phyloP scores from a whole-genome alignment of 2,888 invertebrate species.

The Brassicogethes aeneus region DNA sequence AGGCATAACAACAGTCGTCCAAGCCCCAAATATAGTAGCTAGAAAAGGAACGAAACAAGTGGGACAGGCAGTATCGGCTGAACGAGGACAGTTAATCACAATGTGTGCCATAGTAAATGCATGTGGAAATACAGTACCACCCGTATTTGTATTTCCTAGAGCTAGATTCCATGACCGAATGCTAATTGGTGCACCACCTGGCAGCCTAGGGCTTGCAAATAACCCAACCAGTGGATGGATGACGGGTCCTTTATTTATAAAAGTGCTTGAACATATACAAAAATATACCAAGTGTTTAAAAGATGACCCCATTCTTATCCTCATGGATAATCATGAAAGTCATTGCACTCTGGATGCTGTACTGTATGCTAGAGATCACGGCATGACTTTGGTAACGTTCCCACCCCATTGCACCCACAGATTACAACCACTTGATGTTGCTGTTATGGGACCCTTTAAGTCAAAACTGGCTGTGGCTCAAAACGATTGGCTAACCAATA shows the following conservation, averaged over 20 bases:
- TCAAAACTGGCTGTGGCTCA: conserved; percentile 1
- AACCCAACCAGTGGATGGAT: conserved; percentile 26
- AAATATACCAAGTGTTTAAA: conserved; percentile 16
- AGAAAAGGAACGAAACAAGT: conserved; percentile 16
- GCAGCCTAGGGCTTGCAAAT: conserved; percentile 22
- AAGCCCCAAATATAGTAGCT: conserved; percentile 17
- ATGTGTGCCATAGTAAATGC: conserved; percentile 7
- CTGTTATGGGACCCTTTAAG: not conserved
- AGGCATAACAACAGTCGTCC: conserved; percentile 21
- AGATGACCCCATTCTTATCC: conserved; percentile 13
- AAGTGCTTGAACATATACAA: conserved; percentile 17
- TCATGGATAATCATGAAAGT: conserved; percentile 11
- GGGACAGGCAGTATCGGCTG: conserved; percentile 16
- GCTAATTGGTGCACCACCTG: conserved; percentile 14
- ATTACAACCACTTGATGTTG: not conserved
- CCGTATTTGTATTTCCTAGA: conserved; percentile 20
- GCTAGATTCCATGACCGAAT: conserved; percentile 18
- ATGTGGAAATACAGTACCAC: conserved; percentile 14
- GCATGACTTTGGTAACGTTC: not conserved
- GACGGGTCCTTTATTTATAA: conserved; percentile 23
- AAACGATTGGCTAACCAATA: conserved; percentile 3
- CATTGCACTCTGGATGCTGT: conserved; percentile 9
- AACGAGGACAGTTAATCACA: conserved; percentile 9
- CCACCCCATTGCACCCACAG: not conserved
- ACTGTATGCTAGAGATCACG: not conserved